phyloP scores from a whole-genome alignment of 2,888 invertebrate species.

The Meiosimyza platycephala region DNA sequence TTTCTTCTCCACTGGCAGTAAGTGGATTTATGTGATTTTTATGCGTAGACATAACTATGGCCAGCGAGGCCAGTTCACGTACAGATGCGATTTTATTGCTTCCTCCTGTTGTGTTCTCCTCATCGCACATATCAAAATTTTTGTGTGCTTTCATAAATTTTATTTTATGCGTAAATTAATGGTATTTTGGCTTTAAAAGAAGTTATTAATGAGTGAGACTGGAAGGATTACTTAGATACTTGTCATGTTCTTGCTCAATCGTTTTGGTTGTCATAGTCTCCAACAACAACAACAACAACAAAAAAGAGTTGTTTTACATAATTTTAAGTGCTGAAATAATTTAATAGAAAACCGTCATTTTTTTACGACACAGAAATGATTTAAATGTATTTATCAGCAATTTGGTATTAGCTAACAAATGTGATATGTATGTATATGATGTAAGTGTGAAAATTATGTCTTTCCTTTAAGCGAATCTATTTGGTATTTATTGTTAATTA shows the following conservation, averaged over 20 bases:
- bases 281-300: not conserved
- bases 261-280: slow-evolving; percentile 32
- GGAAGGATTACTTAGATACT: slow-evolving; percentile 16
- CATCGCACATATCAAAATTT: slow-evolving; percentile 27
- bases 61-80: slow-evolving; percentile 50
- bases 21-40: slow-evolving; percentile 63
- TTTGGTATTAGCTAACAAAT: no score
- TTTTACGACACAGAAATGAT: no score
- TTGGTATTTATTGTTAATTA: no score
- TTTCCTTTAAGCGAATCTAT: no score
- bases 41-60: slow-evolving; percentile 66
- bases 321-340: no score
- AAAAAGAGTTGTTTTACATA: slow-evolving; percentile 7
- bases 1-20: slow-evolving; percentile 11
- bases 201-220: slow-evolving; percentile 30
- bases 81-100: slow-evolving; percentile 43
- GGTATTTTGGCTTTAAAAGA: slow-evolving; percentile 53
- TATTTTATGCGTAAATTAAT: slow-evolving; percentile 66
- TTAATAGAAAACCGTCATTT: no score
- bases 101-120: slow-evolving; percentile 14
- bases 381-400: no score
- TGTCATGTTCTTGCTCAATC: slow-evolving; percentile 41
- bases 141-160: slow-evolving; percentile 61
- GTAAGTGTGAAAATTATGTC: no score
- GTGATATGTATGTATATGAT: no score